A percentile compares a stretch with the other conserved stretches of the same genome.
Conservation (phyloP, 1,140 invertebrate species). For the Cherax quadricarinatus region DNA sequence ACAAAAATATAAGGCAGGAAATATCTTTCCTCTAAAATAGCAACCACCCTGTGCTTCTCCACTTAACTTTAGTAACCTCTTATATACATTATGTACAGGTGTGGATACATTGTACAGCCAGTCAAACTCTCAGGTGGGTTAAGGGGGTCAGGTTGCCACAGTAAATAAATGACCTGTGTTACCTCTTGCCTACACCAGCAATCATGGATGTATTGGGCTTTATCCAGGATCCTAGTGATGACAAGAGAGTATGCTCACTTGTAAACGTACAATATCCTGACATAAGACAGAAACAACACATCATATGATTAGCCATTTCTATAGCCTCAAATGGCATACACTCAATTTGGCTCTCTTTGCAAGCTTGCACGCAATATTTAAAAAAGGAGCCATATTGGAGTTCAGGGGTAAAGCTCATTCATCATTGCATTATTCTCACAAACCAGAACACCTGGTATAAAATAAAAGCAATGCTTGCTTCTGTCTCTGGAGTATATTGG, state of each 20-base stretch:
- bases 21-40: constrained; percentile 44
- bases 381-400: constrained; percentile 27
- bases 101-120: constrained; percentile 65
- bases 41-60: constrained; percentile 65
- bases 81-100: constrained; percentile 66
- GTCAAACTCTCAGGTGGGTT: constrained; percentile 23
- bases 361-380: constrained; percentile 32
- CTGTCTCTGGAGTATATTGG: constrained; percentile 17
- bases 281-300: constrained; percentile 28
- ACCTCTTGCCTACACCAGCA: constrained; percentile 30
- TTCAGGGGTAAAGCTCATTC: constrained; percentile 12
- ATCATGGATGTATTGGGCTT: background rate
- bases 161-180: constrained; percentile 19
- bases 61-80: constrained; percentile 59
- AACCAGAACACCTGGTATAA: background rate
- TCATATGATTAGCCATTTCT: constrained; percentile 54
- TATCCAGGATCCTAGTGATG: constrained; percentile 5
- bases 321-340: constrained; percentile 58
- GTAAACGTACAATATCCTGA: constrained; percentile 57
- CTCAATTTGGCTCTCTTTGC: constrained; percentile 4
- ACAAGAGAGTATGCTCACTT: constrained; percentile 30
- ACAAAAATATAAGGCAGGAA: constrained; percentile 69
- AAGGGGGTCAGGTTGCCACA: constrained; percentile 33
- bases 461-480: constrained; percentile 18
- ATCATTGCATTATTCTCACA: constrained; percentile 4